These are phyloP conservation scores for Eulemur macaco DNA, from an alignment of 2,113 vertebrate genomes.

Conservation along the genomic window DNA sequence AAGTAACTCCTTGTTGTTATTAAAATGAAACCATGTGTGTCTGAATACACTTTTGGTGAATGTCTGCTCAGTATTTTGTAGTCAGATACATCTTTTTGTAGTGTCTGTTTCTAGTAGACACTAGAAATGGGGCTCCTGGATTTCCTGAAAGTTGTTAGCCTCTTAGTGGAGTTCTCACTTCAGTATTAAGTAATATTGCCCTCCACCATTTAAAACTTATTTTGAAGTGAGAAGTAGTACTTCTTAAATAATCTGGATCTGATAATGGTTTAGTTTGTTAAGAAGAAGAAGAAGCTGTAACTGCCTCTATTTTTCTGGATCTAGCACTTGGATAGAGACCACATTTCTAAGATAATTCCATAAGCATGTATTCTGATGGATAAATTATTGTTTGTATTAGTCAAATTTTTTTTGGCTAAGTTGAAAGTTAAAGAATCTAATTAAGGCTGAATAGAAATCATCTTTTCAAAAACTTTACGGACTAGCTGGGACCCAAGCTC, in stretches of 20 bases:
- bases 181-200: neutral
- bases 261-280: neutral
- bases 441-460: constrained; percentile 16
- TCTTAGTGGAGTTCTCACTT: neutral
- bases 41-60: neutral
- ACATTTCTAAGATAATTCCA: constrained; percentile 33
- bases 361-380: neutral
- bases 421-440: constrained; percentile 27
- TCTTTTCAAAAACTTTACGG: neutral
- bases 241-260: neutral
- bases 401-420: constrained; percentile 27
- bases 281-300: neutral
- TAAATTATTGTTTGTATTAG: neutral
- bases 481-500: neutral
- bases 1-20: neutral
- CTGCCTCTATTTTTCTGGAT: neutral
- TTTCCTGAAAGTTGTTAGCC: constrained; percentile 1
- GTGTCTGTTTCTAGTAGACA: neutral
- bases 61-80: neutral
- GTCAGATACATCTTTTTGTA: neutral
- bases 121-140: neutral
- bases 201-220: neutral
- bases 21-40: neutral
- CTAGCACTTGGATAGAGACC: neutral
- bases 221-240: neutral